Conservation (phyloP, 2,888 invertebrate species). For the Stenodera caucasica region DNA sequence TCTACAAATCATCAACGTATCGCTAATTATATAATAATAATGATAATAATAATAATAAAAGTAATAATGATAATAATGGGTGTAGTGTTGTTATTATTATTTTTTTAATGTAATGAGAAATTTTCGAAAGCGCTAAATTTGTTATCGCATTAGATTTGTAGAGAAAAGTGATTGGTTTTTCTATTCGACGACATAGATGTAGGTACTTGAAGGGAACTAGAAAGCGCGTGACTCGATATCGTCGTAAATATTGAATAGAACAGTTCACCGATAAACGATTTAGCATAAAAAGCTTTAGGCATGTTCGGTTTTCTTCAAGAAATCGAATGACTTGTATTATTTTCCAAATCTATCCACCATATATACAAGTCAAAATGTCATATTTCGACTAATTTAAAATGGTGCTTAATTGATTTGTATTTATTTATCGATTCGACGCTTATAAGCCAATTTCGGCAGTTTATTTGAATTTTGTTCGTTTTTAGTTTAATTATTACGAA, state of each 20-base stretch:
- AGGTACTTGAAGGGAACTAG: slow-evolving; percentile 12
- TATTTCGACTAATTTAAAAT: no score
- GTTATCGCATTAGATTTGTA: not conserved
- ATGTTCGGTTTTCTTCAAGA: slow-evolving; percentile 21
- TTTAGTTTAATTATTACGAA: slow-evolving; percentile 47
- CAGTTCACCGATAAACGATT: slow-evolving; percentile 28
- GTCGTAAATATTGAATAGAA: slow-evolving; percentile 31
- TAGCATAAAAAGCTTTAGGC: slow-evolving; percentile 25
- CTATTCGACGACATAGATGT: slow-evolving; percentile 20
- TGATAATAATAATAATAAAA: no score
- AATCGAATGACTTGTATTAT: slow-evolving; percentile 21
- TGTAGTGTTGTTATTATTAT: no score
- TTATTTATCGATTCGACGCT: no score
- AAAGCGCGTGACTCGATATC: slow-evolving; percentile 18
- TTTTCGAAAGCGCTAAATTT: not conserved
- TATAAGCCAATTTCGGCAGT: no score
- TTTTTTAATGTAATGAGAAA: not conserved
- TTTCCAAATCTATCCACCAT: slow-evolving; percentile 26
- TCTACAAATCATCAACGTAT: no score
- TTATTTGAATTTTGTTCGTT: slow-evolving; percentile 49
- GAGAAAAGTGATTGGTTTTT: slow-evolving; percentile 9
- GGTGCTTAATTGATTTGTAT: no score
- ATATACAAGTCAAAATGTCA: no score
- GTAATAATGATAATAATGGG: no score
- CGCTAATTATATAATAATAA: no score